phyloP scores from a whole-genome alignment of 2,888 invertebrate species.

The Leptothorax acervorum region DNA sequence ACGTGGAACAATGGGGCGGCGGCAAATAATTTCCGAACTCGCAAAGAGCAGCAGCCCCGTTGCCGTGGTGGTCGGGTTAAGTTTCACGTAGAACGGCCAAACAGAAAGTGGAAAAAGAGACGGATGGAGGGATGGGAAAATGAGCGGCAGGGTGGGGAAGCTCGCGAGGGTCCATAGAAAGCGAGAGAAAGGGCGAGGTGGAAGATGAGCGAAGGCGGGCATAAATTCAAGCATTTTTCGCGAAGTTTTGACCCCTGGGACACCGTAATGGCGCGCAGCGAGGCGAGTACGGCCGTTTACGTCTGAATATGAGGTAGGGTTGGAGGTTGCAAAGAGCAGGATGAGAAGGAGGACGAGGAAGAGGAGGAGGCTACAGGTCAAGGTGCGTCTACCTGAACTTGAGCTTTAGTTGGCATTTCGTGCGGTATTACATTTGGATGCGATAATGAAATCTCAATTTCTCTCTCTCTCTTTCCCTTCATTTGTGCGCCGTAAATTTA shows the following conservation, averaged over 20 bases:
- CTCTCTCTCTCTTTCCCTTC: slow-evolving; percentile 3
- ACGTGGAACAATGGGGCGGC: slow-evolving; percentile 73
- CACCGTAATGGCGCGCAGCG: slow-evolving; percentile 82
- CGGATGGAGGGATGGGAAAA: slow-evolving; percentile 43
- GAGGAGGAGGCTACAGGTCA: slow-evolving; percentile 27
- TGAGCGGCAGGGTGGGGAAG: slow-evolving; percentile 37
- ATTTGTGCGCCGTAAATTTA: slow-evolving; percentile 36
- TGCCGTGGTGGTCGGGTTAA: slow-evolving; percentile 64
- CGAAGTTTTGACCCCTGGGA: slow-evolving; percentile 82
- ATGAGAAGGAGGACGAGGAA: not conserved
- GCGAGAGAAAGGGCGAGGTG: slow-evolving; percentile 55
- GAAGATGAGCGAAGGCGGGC: slow-evolving; percentile 70
- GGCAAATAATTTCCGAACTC: slow-evolving; percentile 77
- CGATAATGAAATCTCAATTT: slow-evolving; percentile 60
- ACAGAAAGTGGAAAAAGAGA: slow-evolving; percentile 60
- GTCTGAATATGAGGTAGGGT: slow-evolving; percentile 77
- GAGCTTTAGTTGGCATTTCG: slow-evolving; percentile 54
- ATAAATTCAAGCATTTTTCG: slow-evolving; percentile 82
- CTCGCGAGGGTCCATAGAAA: slow-evolving; percentile 46
- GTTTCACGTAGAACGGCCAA: slow-evolving; percentile 62
- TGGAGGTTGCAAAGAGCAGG: slow-evolving; percentile 47
- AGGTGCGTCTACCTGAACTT: slow-evolving; percentile 59
- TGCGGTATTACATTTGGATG: slow-evolving; percentile 60
- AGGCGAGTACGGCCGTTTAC: slow-evolving; percentile 79
- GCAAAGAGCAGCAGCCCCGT: slow-evolving; percentile 66